Conservation (phyloP, 2,113 vertebrate species). For the Cephalopterus ornatus region DNA sequence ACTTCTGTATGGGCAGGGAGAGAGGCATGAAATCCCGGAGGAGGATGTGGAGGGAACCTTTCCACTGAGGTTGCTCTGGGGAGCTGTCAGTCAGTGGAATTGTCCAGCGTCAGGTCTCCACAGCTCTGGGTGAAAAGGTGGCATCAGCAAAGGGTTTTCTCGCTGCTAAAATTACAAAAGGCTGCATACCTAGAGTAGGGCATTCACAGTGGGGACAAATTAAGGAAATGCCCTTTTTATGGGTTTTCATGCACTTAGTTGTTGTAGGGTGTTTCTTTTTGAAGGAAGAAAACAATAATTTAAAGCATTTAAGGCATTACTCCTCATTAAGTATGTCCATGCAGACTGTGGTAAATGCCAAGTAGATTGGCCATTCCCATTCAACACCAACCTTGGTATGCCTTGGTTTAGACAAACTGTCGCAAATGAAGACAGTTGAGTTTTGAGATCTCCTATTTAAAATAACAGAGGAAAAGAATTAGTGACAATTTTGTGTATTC, state of each 20-base stretch:
- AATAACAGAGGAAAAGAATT: background rate
- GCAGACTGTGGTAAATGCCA: background rate
- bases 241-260: background rate
- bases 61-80: background rate
- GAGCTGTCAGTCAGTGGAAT: background rate
- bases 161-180: background rate
- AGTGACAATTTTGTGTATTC: background rate
- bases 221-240: background rate
- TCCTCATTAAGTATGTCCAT: background rate
- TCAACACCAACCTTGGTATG: background rate
- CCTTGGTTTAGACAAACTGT: background rate
- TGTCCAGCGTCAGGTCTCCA: accelerated
- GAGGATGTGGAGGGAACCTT: background rate
- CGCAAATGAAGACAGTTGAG: background rate
- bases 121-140: background rate
- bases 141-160: background rate
- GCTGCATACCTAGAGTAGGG: background rate
- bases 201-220: background rate
- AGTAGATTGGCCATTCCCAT: background rate
- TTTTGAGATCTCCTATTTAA: background rate
- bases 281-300: background rate
- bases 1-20: background rate
- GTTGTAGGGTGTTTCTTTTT: background rate
- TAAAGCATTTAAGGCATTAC: background rate
- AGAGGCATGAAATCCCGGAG: background rate